Evolutionary conservation across 2,113 vertebrate genomes (phyloP).

Genomic region (Upupa epops): DNA sequence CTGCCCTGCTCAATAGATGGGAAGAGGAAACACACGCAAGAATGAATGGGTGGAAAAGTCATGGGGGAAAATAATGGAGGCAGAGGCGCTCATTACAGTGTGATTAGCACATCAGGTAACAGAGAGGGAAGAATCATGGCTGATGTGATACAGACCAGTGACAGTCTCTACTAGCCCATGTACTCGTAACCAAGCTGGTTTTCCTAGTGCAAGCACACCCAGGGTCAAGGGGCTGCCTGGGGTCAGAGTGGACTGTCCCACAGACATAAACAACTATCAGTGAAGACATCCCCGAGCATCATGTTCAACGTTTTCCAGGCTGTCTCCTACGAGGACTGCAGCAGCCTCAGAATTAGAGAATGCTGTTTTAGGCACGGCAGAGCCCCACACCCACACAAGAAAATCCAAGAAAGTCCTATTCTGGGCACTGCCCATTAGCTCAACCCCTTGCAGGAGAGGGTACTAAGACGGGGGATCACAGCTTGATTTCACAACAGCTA

Average conservation of each 20-base stretch:
- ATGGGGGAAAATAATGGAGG: background rate
- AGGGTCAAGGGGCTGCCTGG: background rate
- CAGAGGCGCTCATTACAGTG: background rate
- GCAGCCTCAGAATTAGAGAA: background rate
- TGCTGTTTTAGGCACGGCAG: background rate
- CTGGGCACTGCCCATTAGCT: background rate
- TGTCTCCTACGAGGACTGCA: background rate
- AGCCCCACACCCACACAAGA: background rate
- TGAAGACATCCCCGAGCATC: background rate
- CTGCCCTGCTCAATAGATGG: background rate
- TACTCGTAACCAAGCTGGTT: background rate
- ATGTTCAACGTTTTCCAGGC: background rate
- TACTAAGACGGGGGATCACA: background rate
- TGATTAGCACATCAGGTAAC: background rate
- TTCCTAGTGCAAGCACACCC: background rate
- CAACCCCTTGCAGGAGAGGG: background rate
- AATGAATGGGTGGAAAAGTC: accelerated
- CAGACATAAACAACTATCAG: background rate
- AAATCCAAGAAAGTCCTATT: background rate
- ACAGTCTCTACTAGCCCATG: background rate
- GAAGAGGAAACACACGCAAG: background rate
- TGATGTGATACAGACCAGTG: background rate
- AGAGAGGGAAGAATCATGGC: background rate
- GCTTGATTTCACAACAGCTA: background rate
- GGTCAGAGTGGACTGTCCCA: background rate